phyloP scores from a whole-genome alignment of 2,113 vertebrate genomes.

The Centrocercus urophasianus region DNA sequence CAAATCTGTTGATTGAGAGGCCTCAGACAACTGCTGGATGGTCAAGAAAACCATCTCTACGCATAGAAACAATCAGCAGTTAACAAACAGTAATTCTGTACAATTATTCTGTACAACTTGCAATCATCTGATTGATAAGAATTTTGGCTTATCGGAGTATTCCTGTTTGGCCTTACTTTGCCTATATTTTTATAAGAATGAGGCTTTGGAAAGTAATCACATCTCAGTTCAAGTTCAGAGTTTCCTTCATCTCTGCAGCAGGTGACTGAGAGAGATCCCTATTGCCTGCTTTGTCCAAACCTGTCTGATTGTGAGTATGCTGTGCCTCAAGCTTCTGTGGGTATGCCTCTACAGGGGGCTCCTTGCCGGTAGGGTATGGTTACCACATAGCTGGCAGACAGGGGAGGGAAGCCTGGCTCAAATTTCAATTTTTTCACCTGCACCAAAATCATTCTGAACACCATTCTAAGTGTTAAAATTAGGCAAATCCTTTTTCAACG shows the following conservation, averaged over 20 bases:
- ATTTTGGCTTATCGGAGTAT: background rate
- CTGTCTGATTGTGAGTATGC: rapidly evolving
- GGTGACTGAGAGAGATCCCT: background rate
- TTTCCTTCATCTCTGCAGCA: background rate
- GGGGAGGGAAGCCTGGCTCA: background rate
- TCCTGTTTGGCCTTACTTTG: background rate
- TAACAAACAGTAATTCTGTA: background rate
- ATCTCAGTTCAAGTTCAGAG: background rate
- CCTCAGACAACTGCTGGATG: constrained; percentile 8
- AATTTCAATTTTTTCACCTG: background rate
- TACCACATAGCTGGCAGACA: background rate
- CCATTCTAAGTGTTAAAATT: background rate
- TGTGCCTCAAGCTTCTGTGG: background rate
- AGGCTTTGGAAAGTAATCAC: background rate
- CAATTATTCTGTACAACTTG: background rate
- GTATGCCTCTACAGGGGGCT: background rate
- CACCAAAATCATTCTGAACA: background rate
- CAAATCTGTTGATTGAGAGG: background rate
- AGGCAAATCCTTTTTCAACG: background rate
- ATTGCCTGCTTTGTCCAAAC: background rate
- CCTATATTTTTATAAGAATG: background rate
- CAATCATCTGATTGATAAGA: background rate
- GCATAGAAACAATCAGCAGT: background rate
- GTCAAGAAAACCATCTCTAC: background rate
- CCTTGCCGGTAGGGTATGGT: background rate